Conservation (phyloP, 2,888 invertebrate genomes). For the Anthrax anthrax region DNA sequence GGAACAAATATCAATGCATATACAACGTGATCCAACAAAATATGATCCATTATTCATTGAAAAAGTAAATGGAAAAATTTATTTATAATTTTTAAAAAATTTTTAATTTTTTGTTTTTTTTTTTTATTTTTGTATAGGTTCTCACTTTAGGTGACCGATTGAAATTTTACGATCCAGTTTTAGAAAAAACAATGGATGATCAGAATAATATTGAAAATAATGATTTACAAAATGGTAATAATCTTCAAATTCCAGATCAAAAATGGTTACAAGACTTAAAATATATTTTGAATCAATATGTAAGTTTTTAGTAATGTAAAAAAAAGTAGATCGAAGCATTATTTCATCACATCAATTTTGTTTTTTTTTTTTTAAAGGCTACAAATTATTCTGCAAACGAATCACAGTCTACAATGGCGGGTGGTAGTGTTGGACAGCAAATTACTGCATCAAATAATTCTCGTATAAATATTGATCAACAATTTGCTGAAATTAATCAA, state of each 20-base stretch:
- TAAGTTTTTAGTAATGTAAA: conserved; percentile 5
- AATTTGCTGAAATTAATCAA: conserved; percentile 30
- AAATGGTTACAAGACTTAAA: conserved; percentile 31
- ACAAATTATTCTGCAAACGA: background rate
- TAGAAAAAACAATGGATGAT: conserved; percentile 27
- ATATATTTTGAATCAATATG: conserved; percentile 18
- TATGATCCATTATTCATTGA: conserved; percentile 40
- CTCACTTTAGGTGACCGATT: conserved; percentile 44
- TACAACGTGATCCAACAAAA: conserved; percentile 42
- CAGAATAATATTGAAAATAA: conserved; percentile 20
- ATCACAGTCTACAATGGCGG: background rate
- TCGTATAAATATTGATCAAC: conserved; percentile 24
- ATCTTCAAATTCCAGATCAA: conserved; percentile 22
- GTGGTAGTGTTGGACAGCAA: conserved; percentile 15
- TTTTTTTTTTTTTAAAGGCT: background rate
- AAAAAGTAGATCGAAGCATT: background rate
- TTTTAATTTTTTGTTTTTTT: background rate
- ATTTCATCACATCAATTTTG: background rate
- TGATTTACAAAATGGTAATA: conserved; percentile 33
- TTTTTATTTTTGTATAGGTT: conserved; percentile 20
- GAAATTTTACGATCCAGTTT: conserved; percentile 52
- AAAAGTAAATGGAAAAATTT: conserved; percentile 23
- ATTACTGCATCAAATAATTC: background rate
- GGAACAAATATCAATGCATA: conserved; percentile 59
- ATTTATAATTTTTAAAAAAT: background rate